A percentile compares a stretch with the other conserved stretches of the same genome.
Conservation (phyloP, 2,888 invertebrate species). For the Protula sp. region DNA sequence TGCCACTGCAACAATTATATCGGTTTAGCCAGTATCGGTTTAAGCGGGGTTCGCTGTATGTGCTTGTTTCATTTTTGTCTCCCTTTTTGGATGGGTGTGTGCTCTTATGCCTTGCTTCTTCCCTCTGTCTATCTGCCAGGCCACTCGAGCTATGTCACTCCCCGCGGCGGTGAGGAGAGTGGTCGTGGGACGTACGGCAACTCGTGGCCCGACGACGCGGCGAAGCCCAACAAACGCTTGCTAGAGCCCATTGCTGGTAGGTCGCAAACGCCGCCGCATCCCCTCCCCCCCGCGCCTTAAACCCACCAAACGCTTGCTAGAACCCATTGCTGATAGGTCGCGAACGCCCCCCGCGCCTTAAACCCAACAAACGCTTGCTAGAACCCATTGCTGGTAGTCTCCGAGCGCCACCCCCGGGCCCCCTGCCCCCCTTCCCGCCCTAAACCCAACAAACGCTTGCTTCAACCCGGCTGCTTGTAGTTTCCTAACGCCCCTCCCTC, state of each 20-base stretch:
- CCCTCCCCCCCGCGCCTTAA: neutral
- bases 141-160: neutral
- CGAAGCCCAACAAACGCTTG: constrained; percentile 14
- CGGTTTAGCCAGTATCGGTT: too few species aligned
- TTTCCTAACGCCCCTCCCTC: too few species aligned
- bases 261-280: too few species aligned
- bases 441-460: constrained; percentile 15
- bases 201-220: constrained; percentile 24
- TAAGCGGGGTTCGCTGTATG: too few species aligned
- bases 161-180: neutral
- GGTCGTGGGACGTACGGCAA: constrained; percentile 8
- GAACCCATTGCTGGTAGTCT: constrained; percentile 32
- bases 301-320: constrained; percentile 20
- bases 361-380: constrained; percentile 19
- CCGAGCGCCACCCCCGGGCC: too few species aligned
- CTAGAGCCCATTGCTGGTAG: constrained; percentile 34
- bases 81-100: too few species aligned
- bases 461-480: constrained; percentile 33
- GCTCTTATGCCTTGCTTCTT: too few species aligned
- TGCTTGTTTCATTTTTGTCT: too few species aligned
- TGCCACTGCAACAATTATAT: too few species aligned
- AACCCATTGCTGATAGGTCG: constrained; percentile 31
- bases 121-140: too few species aligned
- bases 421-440: neutral
- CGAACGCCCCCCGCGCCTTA: too few species aligned